Conservation (phyloP, 2,797 vertebrate species). For the Micrastur ruficollis region DNA sequence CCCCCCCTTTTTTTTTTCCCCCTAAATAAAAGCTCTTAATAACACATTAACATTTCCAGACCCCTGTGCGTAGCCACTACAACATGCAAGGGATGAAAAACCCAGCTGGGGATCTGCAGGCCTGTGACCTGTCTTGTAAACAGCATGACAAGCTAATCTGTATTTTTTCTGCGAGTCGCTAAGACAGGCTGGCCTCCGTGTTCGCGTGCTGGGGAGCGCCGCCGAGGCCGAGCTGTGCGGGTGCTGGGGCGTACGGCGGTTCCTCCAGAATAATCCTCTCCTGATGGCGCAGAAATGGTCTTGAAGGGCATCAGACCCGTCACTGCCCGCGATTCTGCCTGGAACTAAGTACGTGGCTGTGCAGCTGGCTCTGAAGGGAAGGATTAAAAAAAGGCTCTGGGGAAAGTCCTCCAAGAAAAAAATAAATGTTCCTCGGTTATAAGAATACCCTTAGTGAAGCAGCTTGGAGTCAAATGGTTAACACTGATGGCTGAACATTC, state of each 20-base stretch:
- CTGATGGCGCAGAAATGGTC: background rate
- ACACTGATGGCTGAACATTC: background rate
- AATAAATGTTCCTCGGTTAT: background rate
- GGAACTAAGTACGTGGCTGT: background rate
- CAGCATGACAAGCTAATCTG: background rate
- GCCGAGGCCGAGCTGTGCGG: rapidly evolving
- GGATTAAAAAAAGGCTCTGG: background rate
- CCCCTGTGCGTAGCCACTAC: background rate
- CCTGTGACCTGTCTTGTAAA: background rate
- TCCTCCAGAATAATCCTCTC: background rate
- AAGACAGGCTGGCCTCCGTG: background rate
- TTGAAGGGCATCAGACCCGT: background rate
- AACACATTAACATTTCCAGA: background rate
- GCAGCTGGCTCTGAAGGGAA: background rate
- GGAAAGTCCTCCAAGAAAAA: background rate
- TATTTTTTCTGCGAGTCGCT: rapidly evolving
- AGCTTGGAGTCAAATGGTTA: background rate
- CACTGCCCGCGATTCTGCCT: rapidly evolving
- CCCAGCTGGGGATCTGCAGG: background rate
- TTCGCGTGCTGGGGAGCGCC: background rate
- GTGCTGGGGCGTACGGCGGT: background rate
- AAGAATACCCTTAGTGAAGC: background rate
- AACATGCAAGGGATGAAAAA: background rate
- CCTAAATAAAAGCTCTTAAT: background rate
- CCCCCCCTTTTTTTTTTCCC: background rate